phyloP scores from a whole-genome alignment of 2,113 vertebrate genomes.

The Columba livia region DNA sequence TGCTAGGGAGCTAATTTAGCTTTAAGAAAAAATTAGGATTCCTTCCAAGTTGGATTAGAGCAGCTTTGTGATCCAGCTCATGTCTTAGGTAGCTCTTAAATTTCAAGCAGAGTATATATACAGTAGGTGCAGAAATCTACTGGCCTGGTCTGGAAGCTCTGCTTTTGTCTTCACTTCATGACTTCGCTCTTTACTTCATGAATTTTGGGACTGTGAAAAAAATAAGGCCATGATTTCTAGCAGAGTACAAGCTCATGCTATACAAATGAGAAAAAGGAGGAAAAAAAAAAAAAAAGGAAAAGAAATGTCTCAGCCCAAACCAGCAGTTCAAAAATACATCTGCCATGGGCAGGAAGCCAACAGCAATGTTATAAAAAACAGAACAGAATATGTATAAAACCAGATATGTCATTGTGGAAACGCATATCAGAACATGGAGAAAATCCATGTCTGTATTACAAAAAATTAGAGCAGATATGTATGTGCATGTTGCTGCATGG shows the following conservation, averaged over 20 bases:
- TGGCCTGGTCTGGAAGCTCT: not conserved
- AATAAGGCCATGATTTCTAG: not conserved
- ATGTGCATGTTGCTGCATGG: not conserved
- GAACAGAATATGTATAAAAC: not conserved
- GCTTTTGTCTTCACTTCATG: not conserved
- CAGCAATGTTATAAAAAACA: not conserved
- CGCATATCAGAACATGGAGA: not conserved
- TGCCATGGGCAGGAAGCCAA: not conserved
- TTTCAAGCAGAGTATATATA: not conserved
- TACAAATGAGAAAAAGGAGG: not conserved
- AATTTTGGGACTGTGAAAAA: not conserved
- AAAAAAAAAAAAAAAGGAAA: not conserved
- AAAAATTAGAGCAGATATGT: not conserved
- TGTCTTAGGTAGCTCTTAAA: not conserved
- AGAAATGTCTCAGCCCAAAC: not conserved
- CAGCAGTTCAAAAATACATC: not conserved
- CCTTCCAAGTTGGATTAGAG: not conserved
- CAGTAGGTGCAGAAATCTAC: not conserved
- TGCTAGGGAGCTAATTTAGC: not conserved
- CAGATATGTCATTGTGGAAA: not conserved
- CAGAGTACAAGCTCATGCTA: not conserved
- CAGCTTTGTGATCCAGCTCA: not conserved
- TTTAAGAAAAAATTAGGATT: not conserved
- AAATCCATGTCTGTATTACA: not conserved
- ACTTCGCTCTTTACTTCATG: not conserved